A percentile compares a stretch with the other conserved stretches of the same genome.
phyloP scores from a whole-genome alignment of 2,113 vertebrate species.

The Copsychus sechellarum region DNA sequence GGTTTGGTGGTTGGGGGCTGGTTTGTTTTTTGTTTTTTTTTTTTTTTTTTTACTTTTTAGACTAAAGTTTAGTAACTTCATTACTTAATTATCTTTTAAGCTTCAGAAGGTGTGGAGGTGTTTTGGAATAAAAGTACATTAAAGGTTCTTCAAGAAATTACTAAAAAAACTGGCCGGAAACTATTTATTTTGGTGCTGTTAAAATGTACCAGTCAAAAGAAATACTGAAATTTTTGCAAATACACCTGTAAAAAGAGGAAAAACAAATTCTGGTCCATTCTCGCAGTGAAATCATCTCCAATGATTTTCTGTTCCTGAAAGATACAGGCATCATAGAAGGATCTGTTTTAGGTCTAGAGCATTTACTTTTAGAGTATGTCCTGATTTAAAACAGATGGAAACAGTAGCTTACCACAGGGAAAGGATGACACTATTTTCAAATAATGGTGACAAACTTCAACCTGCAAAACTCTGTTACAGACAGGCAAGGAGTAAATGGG shows the following conservation, averaged over 20 bases:
- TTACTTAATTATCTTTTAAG: background rate
- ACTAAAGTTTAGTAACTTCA: background rate
- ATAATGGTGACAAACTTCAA: background rate
- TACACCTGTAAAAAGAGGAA: background rate
- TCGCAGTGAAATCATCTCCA: background rate
- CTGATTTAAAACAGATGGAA: background rate
- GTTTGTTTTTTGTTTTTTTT: background rate
- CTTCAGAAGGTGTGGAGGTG: background rate
- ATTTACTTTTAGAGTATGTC: background rate
- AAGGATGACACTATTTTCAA: background rate
- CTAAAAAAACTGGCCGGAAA: background rate
- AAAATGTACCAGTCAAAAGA: background rate
- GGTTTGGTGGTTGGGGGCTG: accelerated
- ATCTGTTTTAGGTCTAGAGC: background rate
- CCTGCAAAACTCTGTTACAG: background rate
- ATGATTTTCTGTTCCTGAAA: background rate
- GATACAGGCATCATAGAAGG: background rate
- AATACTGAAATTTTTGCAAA: background rate
- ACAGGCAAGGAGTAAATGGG: background rate
- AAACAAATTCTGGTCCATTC: background rate
- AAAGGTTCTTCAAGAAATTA: background rate
- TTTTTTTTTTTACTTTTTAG: background rate
- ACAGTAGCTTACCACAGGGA: background rate
- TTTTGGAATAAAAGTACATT: background rate
- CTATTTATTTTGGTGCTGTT: background rate